phyloP scores from a whole-genome alignment of 2,888 invertebrate species.

The Lacanobia wlatinum region DNA sequence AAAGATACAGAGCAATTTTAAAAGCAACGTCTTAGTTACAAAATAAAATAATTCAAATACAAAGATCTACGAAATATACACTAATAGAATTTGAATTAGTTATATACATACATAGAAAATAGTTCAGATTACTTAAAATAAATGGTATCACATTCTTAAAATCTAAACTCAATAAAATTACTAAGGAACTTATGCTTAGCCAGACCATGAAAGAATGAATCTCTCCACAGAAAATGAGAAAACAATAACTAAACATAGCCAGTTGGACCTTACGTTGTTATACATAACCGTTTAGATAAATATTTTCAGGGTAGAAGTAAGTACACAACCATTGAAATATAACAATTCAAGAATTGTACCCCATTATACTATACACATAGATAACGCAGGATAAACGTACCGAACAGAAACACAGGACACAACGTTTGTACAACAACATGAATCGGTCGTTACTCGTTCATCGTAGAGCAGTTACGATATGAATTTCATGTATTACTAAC shows the following conservation, averaged over 20 bases:
- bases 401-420: conserved; percentile 64
- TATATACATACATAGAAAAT: conserved; percentile 81
- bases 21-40: conserved; percentile 74
- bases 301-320: conserved; percentile 79
- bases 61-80: conserved; percentile 82
- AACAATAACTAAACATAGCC: conserved; percentile 75
- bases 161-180: conserved; percentile 84
- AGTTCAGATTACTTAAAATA: conserved; percentile 85
- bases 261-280: conserved; percentile 71
- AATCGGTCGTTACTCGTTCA: conserved; percentile 61
- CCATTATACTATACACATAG: conserved; percentile 62
- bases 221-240: conserved; percentile 77
- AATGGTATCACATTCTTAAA: conserved; percentile 90
- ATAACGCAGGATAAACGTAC: conserved; percentile 55
- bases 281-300: conserved; percentile 65
- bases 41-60: conserved; percentile 80
- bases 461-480: conserved; percentile 60
- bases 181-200: conserved; percentile 89
- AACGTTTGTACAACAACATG: conserved; percentile 66
- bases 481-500: conserved; percentile 71
- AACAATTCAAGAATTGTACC: conserved; percentile 78
- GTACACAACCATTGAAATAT: conserved; percentile 88
- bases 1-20: conserved; percentile 72
- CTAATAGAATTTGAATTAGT: conserved; percentile 75
- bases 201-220: conserved; percentile 83